These are phyloP conservation scores for Ochropacha duplaris DNA, from an alignment of 2,888 invertebrate species.

Conservation along the genomic window DNA sequence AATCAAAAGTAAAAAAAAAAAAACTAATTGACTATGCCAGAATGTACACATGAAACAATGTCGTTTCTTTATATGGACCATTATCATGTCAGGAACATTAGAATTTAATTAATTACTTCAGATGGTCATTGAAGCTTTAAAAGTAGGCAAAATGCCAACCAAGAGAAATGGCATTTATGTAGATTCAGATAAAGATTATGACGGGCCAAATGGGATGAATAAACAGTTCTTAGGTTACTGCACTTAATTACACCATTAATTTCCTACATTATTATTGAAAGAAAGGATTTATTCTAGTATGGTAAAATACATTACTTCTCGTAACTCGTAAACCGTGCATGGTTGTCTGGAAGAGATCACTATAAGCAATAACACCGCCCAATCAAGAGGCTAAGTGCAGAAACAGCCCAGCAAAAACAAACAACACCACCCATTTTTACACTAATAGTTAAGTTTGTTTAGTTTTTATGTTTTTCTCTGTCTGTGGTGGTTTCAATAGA, in stretches of 20 bases:
- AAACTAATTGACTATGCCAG: neutral
- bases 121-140: conserved; percentile 21
- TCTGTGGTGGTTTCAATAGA: too few relatives aligned
- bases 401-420: too few relatives aligned
- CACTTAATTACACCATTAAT: neutral
- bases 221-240: neutral
- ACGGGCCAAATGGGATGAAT: conserved; percentile 21
- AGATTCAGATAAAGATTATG: conserved; percentile 12
- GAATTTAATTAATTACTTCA: conserved; percentile 23
- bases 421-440: too few relatives aligned
- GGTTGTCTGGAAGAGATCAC: too few relatives aligned
- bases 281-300: neutral
- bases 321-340: too few relatives aligned
- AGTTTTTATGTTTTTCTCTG: too few relatives aligned
- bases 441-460: too few relatives aligned
- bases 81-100: neutral
- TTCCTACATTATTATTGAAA: neutral
- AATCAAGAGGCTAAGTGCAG: too few relatives aligned
- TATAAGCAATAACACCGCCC: too few relatives aligned
- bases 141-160: conserved; percentile 24
- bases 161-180: conserved; percentile 27
- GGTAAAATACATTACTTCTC: too few relatives aligned
- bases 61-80: neutral
- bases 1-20: too few relatives aligned
- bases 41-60: neutral